Evolutionary conservation across 2,888 invertebrate species (phyloP).

Genomic region (Polyommatus icarus): DNA sequence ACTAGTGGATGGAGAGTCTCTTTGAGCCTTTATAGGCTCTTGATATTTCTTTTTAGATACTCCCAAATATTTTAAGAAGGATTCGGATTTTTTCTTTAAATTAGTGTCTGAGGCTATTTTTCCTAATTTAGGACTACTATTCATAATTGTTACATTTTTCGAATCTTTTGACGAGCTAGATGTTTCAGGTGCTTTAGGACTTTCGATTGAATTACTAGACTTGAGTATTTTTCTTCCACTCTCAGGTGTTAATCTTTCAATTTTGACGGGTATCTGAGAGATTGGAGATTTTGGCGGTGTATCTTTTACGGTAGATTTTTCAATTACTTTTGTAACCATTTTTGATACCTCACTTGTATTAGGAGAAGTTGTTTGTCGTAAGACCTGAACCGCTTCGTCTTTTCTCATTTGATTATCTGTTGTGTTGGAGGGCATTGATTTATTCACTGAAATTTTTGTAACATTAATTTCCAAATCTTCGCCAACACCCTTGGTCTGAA

Average conservation of each 20-base stretch:
- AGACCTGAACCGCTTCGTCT: neutral
- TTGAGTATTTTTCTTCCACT: neutral
- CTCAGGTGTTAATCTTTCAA: neutral
- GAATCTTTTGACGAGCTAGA: neutral
- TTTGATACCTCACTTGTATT: neutral
- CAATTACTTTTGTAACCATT: neutral
- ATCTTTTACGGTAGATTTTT: neutral
- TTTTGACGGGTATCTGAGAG: neutral
- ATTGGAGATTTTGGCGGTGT: neutral
- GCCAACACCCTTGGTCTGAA: neutral
- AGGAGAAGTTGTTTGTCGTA: neutral
- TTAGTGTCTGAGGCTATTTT: neutral
- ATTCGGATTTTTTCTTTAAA: neutral
- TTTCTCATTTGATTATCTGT: neutral
- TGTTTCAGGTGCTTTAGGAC: neutral
- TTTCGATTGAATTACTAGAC: neutral
- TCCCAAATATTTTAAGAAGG: conserved; percentile 12
- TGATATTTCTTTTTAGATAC: neutral
- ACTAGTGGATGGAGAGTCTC: neutral
- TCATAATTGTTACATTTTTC: neutral
- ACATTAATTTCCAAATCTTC: neutral
- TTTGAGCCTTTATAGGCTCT: neutral
- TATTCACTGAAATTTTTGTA: neutral
- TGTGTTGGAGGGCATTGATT: neutral
- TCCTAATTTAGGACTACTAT: neutral